Percentiles rank a stretch among this genome's conserved stretches.
phyloP scores from a whole-genome alignment of 2,797 vertebrate species.

The Sebastes reedi region DNA sequence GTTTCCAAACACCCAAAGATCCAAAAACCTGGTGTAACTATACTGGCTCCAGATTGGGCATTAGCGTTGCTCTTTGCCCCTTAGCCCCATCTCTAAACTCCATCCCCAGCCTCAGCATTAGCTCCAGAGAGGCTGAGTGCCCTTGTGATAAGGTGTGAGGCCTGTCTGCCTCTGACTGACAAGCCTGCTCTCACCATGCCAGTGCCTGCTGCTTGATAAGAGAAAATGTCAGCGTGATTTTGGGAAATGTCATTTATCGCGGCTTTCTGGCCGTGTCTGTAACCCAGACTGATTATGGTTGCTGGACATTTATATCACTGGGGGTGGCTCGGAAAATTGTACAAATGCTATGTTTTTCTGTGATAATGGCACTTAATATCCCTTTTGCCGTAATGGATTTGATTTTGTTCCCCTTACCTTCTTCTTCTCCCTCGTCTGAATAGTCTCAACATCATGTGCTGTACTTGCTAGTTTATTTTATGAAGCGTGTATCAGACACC shows the following conservation, averaged over 20 bases:
- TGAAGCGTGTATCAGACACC: constrained; percentile 53
- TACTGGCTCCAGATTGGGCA: constrained; percentile 13
- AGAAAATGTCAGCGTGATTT: constrained; percentile 86
- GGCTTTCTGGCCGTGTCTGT: constrained; percentile 77
- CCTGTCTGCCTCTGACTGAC: constrained; percentile 86
- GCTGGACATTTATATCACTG: constrained; percentile 81
- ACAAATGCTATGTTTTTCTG: constrained; percentile 72
- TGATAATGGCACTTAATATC: constrained; percentile 73
- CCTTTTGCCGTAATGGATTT: constrained; percentile 68
- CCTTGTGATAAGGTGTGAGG: constrained; percentile 84
- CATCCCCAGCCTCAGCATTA: constrained; percentile 67
- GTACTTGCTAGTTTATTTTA: constrained; percentile 58
- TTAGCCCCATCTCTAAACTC: constrained; percentile 67
- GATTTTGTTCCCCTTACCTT: constrained; percentile 62
- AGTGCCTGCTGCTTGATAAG: constrained; percentile 86
- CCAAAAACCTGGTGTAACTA: constrained; percentile 9
- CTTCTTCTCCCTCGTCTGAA: constrained; percentile 40
- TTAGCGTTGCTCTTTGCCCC: constrained; percentile 51
- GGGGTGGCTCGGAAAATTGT: constrained; percentile 72
- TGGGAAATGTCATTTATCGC: constrained; percentile 86
- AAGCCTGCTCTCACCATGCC: constrained; percentile 81
- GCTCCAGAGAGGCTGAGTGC: constrained; percentile 78
- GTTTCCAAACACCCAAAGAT: constrained; percentile 33
- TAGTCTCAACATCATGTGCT: constrained; percentile 31
- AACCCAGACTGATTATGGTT: constrained; percentile 79